Conservation (phyloP, 2,797 vertebrate species). For the Rhabdomys pumilio region DNA sequence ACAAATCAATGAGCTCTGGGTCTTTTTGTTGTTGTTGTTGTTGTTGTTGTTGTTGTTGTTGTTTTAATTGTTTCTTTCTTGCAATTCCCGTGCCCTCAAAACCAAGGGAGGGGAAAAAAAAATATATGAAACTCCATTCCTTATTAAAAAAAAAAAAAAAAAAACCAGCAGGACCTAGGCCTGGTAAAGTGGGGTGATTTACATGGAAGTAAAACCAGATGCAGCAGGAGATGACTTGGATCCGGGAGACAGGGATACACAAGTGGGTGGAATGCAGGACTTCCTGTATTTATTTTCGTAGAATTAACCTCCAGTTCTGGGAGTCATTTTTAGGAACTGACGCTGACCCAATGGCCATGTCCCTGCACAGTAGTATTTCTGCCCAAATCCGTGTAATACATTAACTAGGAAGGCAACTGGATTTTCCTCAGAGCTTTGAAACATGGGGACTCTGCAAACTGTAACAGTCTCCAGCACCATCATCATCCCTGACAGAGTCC, state of each 20-base stretch:
- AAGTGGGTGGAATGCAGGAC: constrained; percentile 60
- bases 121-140: constrained; percentile 57
- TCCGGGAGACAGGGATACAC: constrained; percentile 32
- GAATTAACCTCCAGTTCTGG: constrained; percentile 69
- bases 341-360: constrained; percentile 48
- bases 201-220: constrained; percentile 65
- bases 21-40: background rate
- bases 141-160: constrained; percentile 57
- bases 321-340: constrained; percentile 76
- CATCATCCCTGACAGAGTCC: background rate
- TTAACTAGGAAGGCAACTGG: background rate
- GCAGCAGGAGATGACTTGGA: constrained; percentile 71
- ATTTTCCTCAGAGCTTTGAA: background rate
- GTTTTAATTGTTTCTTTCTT: constrained; percentile 59
- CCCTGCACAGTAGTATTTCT: constrained; percentile 27
- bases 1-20: constrained; percentile 53
- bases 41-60: background rate
- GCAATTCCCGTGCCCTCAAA: constrained; percentile 53
- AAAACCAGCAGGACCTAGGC: constrained; percentile 14
- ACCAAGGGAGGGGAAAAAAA: background rate
- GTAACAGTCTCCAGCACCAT: background rate
- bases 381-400: background rate
- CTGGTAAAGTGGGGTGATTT: constrained; percentile 57
- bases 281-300: constrained; percentile 79
- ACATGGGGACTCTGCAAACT: background rate